phyloP scores from a whole-genome alignment of 2,888 invertebrate species.

The Ennomos quercinarius region DNA sequence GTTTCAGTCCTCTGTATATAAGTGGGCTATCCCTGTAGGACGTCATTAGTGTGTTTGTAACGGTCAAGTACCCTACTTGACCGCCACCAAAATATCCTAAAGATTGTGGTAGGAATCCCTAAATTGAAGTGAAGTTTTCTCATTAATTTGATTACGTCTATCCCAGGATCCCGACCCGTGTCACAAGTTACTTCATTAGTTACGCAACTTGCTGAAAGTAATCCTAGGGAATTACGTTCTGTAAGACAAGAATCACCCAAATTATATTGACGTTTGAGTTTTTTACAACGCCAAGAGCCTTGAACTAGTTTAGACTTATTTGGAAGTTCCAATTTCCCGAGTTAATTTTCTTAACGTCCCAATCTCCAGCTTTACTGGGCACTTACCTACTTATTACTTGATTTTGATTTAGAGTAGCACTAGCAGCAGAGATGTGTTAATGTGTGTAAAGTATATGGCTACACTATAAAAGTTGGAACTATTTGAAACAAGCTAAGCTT shows the following conservation, averaged over 20 bases:
- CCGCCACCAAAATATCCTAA: conserved; percentile 77
- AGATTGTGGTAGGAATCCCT: conserved; percentile 81
- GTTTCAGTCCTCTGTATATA: conserved; percentile 29
- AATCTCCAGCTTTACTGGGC: conserved; percentile 6
- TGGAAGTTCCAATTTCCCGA: conserved; percentile 17
- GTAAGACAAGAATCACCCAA: conserved; percentile 76
- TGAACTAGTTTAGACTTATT: conserved; percentile 15
- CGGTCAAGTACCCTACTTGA: conserved; percentile 64
- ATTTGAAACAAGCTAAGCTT: too few species aligned
- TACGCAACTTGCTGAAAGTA: conserved; percentile 82
- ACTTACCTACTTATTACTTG: conserved; percentile 4
- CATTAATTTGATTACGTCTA: conserved; percentile 85
- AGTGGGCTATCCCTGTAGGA: conserved; percentile 31
- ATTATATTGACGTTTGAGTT: conserved; percentile 60
- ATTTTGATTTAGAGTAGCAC: conserved; percentile 36
- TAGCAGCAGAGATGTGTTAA: background rate
- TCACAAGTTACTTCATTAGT: conserved; percentile 85
- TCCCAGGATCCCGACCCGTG: conserved; percentile 81
- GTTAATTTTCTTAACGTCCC: conserved; percentile 18
- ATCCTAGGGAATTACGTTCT: conserved; percentile 79
- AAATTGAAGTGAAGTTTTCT: conserved; percentile 85
- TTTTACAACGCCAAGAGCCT: conserved; percentile 28
- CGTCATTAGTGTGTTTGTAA: conserved; percentile 55
- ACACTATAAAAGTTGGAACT: too few species aligned
- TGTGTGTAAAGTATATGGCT: too few species aligned